Base-by-base conservation (phyloP, 2,888 invertebrate species). In the Hoplodrina ambigua region DNA sequence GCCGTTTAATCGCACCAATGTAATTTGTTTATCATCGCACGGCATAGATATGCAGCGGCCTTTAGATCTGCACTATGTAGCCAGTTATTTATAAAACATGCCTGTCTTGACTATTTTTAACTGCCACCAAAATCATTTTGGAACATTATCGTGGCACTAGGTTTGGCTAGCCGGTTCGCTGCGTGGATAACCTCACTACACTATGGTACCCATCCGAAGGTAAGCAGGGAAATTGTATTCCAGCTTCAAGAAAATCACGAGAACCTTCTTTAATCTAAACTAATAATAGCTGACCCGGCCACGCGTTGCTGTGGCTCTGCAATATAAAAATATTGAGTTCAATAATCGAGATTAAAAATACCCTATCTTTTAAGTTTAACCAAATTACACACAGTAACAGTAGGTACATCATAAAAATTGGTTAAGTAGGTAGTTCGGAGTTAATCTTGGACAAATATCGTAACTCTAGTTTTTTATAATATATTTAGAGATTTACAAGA, bases 41-140 rank as follows among this genome's bases (percentile, higher is more conserved):
- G 71, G 67, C 70, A 76, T 19, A 76, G 71, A 71, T 73, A 78
- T 82, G 56, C 81, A 71, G 55, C 25, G 84, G 74, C 82, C 75
- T 83, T 82, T 83, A 68, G 53, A 65, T 62, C 54, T 74, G 72
- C 69, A 59, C 68, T 72, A 72, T 70, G 77, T 53, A 55, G 56
- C 55, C 10, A 37, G 49, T 66, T 82, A 81, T 83, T 78, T 78
- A 78, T 81, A 82, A 57, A 57, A 80, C 72, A 67, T 54, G 72
- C 56, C 60, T 54, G 46, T 63, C 50, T n/a, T 2, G 33, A 59
- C 75, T 82, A 82, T 78, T 73, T 83, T 71, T 75, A 83, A 68
- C 71, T 52, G 65, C 62, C 69, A 63, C 65, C 70, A 65, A 70
- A 78, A 73, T 78, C 37, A 77, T 83, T 80, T 75, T 71, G 72